Percentiles rank a stretch among this genome's conserved stretches.
Evolutionary conservation across 2,888 invertebrate species (phyloP).

Genomic region (Cotesia congregata): DNA sequence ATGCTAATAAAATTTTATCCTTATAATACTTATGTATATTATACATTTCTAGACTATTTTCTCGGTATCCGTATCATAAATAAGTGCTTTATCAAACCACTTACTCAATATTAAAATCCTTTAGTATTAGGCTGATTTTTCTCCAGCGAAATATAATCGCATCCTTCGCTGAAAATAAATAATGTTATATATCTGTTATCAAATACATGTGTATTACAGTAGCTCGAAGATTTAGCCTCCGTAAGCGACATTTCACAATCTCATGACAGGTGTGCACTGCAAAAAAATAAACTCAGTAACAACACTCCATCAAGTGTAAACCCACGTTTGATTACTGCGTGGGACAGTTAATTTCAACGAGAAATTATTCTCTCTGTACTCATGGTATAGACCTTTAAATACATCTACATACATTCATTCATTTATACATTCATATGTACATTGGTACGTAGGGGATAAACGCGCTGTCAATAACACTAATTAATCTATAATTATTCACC

Average conservation of each 20-base stretch:
- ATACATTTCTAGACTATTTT: not conserved
- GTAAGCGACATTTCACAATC: conserved; percentile 30
- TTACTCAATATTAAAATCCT: not conserved
- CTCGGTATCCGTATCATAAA: not conserved
- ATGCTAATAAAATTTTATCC: not conserved
- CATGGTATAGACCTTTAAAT: not conserved
- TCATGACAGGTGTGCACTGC: conserved; percentile 39
- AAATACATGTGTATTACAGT: not conserved
- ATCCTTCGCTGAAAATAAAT: not conserved
- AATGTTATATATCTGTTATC: not conserved
- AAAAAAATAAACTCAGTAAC: conserved; percentile 43
- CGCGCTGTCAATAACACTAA: not conserved
- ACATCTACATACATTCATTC: not conserved
- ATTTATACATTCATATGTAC: not conserved
- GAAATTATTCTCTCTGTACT: not conserved
- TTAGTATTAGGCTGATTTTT: too few species aligned
- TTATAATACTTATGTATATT: too few species aligned
- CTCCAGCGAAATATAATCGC: not conserved
- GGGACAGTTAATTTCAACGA: conserved; percentile 40
- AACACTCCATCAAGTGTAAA: conserved; percentile 42
- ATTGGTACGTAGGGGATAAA: not conserved
- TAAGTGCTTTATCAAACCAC: not conserved
- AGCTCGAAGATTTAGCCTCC: not conserved
- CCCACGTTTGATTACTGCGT: conserved; percentile 56
- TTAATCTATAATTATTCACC: not conserved